Percentiles rank a stretch among this genome's conserved stretches.
These are phyloP conservation scores for Luffia ferchaultella DNA, from an alignment of 2,888 invertebrate species.

Conservation along the genomic window DNA sequence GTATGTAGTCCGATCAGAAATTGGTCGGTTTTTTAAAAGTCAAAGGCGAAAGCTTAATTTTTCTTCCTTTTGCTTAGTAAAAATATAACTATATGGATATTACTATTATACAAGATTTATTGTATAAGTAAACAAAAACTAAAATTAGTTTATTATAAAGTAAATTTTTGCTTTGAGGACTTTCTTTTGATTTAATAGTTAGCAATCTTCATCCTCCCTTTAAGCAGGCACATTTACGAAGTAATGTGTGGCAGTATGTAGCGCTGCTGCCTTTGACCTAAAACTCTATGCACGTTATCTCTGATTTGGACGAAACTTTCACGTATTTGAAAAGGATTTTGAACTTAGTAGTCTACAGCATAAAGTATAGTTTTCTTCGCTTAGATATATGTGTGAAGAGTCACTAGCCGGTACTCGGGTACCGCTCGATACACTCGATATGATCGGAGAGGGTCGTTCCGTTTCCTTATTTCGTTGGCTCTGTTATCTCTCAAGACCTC, in stretches of 20 bases:
- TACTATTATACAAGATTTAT: no score
- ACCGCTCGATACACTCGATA: conserved; percentile 24
- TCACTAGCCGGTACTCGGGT: neutral
- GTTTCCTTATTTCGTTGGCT: conserved; percentile 38
- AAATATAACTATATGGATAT: no score
- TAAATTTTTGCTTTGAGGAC: neutral
- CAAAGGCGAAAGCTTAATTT: neutral
- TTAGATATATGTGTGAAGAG: neutral
- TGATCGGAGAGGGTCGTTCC: conserved; percentile 33
- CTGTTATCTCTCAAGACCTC: conserved; percentile 7
- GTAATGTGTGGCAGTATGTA: neutral
- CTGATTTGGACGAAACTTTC: neutral
- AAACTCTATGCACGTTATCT: neutral
- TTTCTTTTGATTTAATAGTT: neutral
- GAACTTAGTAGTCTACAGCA: neutral
- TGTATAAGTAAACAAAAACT: no score
- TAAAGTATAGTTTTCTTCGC: neutral
- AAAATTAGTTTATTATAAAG: no score
- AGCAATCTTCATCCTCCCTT: neutral
- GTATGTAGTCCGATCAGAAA: no score
- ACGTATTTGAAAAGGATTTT: neutral
- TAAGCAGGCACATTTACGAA: neutral
- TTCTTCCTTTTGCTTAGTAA: neutral
- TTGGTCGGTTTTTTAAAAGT: neutral
- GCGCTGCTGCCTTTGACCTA: neutral